A percentile compares a stretch with the other conserved stretches of the same genome.
phyloP scores from a whole-genome alignment of 2,797 vertebrate genomes.

The Danio aesculapii region DNA sequence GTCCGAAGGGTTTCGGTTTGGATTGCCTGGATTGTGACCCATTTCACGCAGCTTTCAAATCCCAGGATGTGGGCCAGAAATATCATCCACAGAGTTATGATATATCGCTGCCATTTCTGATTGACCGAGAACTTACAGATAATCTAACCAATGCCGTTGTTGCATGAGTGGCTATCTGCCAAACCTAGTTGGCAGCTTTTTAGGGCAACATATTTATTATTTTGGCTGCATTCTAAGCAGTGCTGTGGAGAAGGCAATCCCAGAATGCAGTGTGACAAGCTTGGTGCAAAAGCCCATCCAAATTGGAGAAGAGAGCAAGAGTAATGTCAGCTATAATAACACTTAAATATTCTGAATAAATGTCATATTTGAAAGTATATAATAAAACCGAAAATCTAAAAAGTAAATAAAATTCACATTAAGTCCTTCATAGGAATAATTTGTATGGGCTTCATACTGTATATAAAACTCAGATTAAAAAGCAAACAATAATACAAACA shows the following conservation, averaged over 20 bases:
- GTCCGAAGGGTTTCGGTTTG: constrained; percentile 6
- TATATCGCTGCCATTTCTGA: constrained; percentile 1
- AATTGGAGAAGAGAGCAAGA: neutral
- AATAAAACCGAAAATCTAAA: no score
- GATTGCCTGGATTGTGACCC: constrained; percentile 12
- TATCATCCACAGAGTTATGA: neutral
- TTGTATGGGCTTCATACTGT: no score
- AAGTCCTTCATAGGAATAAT: no score
- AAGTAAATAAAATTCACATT: no score
- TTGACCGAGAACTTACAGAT: neutral
- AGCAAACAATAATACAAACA: no score
- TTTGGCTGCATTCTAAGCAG: neutral
- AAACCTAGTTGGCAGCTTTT: constrained; percentile 11
- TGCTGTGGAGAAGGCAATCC: neutral
- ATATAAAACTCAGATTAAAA: no score
- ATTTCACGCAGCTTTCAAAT: constrained; percentile 15
- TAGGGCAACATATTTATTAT: neutral
- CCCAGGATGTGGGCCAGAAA: constrained; percentile 7
- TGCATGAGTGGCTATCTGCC: neutral
- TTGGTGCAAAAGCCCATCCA: neutral
- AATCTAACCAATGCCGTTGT: constrained; percentile 2
- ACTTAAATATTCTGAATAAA: no score
- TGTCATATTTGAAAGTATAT: no score
- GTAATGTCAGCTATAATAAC: neutral
- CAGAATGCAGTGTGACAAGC: constrained; percentile 1